Evolutionary conservation across 2,113 vertebrate genomes (phyloP).

Genomic region (Hypocryptadius cinnamomeus): DNA sequence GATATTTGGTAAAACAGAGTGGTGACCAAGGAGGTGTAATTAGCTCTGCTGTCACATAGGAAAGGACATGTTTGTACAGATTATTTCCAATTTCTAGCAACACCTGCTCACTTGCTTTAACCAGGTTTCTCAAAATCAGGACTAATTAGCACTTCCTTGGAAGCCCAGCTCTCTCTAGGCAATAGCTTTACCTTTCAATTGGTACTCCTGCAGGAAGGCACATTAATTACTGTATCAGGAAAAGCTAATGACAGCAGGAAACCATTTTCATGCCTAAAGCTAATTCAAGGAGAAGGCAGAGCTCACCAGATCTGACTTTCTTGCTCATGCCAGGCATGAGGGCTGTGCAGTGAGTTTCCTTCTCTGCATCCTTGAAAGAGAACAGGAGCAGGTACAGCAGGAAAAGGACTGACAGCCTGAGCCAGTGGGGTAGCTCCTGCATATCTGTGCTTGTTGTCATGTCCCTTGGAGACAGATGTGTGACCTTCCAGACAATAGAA

Average conservation of each 20-base stretch:
- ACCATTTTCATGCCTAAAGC: constrained; percentile 16
- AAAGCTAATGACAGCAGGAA: constrained; percentile 51
- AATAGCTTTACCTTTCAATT: neutral
- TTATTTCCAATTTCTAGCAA: constrained; percentile 41
- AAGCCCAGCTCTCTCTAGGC: constrained; percentile 40
- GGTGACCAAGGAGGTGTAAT: constrained; percentile 38
- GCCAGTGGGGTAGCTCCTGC: neutral
- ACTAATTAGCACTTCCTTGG: constrained; percentile 69
- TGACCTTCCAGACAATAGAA: neutral
- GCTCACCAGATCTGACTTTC: neutral
- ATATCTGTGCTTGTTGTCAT: neutral
- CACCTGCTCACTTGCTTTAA: constrained; percentile 46
- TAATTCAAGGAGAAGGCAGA: constrained; percentile 35
- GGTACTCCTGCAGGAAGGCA: constrained; percentile 44
- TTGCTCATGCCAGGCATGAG: neutral
- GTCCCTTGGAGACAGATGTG: neutral
- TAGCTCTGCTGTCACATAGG: constrained; percentile 12
- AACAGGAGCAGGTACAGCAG: neutral
- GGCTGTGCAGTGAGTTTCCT: neutral
- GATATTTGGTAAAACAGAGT: neutral
- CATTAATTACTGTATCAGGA: constrained; percentile 57
- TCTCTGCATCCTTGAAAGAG: neutral
- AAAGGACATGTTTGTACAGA: constrained; percentile 31
- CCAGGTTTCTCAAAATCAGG: constrained; percentile 51
- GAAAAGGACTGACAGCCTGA: neutral